Evolutionary conservation across 2,888 invertebrate genomes (phyloP).

Genomic region (Druceiella hillmani): DNA sequence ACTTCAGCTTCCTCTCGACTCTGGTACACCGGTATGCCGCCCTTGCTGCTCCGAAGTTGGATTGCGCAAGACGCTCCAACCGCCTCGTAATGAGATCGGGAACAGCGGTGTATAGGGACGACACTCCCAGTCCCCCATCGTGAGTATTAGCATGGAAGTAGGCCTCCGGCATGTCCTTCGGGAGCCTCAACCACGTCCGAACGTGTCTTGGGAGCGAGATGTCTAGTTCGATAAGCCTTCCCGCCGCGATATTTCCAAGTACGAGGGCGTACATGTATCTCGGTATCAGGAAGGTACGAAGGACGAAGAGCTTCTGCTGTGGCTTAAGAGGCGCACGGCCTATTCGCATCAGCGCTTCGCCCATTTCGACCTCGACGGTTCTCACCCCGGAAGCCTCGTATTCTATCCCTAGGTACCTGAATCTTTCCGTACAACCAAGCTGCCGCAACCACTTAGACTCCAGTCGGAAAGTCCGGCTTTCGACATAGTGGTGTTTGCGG

Average conservation of each 20-base stretch:
- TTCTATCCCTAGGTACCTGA: constrained; percentile 28
- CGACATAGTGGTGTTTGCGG: constrained; percentile 24
- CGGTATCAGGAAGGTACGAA: constrained; percentile 32
- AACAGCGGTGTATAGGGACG: constrained; percentile 26
- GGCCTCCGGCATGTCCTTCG: constrained; percentile 26
- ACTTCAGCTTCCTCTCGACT: constrained; percentile 20
- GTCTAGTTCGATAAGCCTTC: constrained; percentile 27
- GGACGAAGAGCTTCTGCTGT: constrained; percentile 30
- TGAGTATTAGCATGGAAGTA: constrained; percentile 28
- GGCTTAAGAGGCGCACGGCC: constrained; percentile 31
- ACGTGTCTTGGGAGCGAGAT: constrained; percentile 25
- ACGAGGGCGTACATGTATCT: constrained; percentile 30
- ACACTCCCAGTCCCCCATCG: constrained; percentile 25
- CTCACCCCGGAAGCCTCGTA: constrained; percentile 28
- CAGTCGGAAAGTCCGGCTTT: constrained; percentile 15
- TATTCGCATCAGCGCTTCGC: constrained; percentile 25
- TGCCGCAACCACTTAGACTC: constrained; percentile 18
- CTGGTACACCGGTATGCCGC: constrained; percentile 21
- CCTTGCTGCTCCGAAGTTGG: constrained; percentile 19
- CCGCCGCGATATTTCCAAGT: constrained; percentile 24
- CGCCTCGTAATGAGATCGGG: constrained; percentile 21
- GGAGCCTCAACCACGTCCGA: constrained; percentile 28
- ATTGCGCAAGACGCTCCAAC: constrained; percentile 21
- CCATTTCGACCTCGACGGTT: too few species aligned
- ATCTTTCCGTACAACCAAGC: constrained; percentile 24